These are phyloP conservation scores for Sebastes paucispinis DNA, from an alignment of 2,797 vertebrate species.

Conservation along the genomic window DNA sequence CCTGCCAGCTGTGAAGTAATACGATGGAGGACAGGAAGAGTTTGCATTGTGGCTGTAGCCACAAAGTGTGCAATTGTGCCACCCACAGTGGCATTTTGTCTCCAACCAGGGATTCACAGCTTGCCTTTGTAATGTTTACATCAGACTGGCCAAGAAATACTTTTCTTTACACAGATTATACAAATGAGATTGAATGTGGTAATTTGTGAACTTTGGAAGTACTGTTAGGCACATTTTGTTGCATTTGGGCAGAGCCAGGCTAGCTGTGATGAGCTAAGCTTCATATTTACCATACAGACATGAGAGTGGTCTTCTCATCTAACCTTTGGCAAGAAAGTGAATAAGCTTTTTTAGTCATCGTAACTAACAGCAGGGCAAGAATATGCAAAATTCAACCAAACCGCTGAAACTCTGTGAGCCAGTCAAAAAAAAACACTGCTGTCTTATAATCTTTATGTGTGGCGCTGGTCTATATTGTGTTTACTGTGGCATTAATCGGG, in stretches of 20 bases:
- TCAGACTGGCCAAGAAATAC: background rate
- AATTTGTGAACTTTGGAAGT: background rate
- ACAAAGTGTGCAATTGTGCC: background rate
- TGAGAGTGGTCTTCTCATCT: background rate
- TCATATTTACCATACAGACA: background rate
- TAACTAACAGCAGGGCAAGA: too few relatives aligned
- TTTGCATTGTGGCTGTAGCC: background rate
- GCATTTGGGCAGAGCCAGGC: too few relatives aligned
- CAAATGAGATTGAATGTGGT: too few relatives aligned
- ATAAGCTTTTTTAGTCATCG: too few relatives aligned
- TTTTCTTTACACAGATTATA: background rate
- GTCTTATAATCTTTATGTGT: too few relatives aligned
- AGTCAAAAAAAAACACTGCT: too few relatives aligned
- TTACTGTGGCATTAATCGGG: too few relatives aligned
- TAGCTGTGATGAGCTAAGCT: background rate
- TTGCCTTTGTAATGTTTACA: background rate
- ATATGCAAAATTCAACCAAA: too few relatives aligned
- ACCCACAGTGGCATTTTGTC: background rate
- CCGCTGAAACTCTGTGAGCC: accelerated
- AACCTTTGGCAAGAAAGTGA: background rate
- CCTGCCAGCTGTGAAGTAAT: conserved; percentile 22
- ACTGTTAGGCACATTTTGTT: background rate
- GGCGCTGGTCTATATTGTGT: too few relatives aligned
- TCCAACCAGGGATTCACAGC: background rate
- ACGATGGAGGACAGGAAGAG: conserved; percentile 1